Evolutionary conservation across 2,113 vertebrate species (phyloP), one percentile per base, ranked within the genome.

Genomic region (Dipodomys ordii): DNA sequence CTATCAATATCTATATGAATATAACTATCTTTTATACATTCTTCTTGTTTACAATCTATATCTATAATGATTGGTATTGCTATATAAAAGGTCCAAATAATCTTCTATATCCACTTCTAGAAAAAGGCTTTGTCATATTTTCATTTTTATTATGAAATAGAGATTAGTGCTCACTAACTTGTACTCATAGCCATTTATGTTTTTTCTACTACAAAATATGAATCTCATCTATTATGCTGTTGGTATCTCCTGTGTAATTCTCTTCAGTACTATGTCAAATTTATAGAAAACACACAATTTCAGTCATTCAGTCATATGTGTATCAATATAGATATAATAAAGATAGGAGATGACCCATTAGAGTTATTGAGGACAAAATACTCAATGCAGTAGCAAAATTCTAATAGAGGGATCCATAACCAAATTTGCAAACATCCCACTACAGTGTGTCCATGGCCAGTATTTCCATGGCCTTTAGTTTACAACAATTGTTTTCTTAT

Each of bases 101-200:
- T 0, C 39, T 73, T 94, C 88, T 16, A 15, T 80, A 92, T 68
- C 46, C 10, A 87, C 30, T 91, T 94, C n/a, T 93, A 81, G 77
- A 85, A 96, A 96, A 98, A 97, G 82, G 84, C 92, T 96, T 95
- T 93, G 57, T 94, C 92, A 83, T 93, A 94, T 83, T 97, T 96
- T 88, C 62, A 79, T 96, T 95, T 95, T 84, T 77, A 53, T 93
- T 94, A 65, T 92, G 44, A 95, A 95, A 77, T 28, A 78, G 44
- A 18, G 28, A 80, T 85, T 69, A 27, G 7, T 73, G 19, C 69
- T 83, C 18, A 71, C 79, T 89, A n/a, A 88, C 62, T 84, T 80
- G 44, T 19, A 57, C 3, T 82, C 15, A 91, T 68, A 11, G 1
- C 19, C 32, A 64, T 64, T 88, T 89, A 80, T 92, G 13, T 67